Conservation (phyloP, 2,888 invertebrate species). For the Drepana falcataria region DNA sequence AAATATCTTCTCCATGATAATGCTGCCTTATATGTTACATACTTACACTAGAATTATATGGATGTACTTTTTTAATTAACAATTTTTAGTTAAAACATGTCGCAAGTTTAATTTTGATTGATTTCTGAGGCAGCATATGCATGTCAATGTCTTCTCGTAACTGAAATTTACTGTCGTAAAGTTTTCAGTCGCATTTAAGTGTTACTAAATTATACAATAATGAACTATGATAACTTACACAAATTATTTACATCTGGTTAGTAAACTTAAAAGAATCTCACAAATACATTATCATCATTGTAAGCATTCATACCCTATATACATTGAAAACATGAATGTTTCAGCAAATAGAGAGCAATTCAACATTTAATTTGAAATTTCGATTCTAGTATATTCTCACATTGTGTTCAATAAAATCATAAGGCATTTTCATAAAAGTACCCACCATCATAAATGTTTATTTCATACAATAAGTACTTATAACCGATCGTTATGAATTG, state of each 20-base stretch:
- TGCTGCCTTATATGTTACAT: constrained; percentile 13
- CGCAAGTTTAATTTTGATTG: constrained; percentile 13
- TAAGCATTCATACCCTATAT: constrained; percentile 60
- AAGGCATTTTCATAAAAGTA: neutral
- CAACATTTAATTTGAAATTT: constrained; percentile 9
- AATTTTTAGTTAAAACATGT: constrained; percentile 6
- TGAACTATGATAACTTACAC: constrained; percentile 60
- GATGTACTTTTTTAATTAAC: too few species aligned
- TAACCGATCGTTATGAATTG: too few species aligned
- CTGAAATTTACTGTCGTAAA: constrained; percentile 24
- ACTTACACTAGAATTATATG: too few species aligned
- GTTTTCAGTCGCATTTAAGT: constrained; percentile 57
- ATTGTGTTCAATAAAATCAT: constrained; percentile 1
- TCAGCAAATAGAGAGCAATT: constrained; percentile 11
- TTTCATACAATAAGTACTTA: too few species aligned
- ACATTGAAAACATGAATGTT: constrained; percentile 47
- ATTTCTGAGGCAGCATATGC: constrained; percentile 28
- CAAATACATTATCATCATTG: constrained; percentile 54
- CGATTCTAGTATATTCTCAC: constrained; percentile 1
- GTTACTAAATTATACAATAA: constrained; percentile 52
- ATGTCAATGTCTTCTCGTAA: neutral
- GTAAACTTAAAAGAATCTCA: constrained; percentile 48
- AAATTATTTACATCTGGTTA: constrained; percentile 70
- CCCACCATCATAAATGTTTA: too few species aligned
- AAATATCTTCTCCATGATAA: constrained; percentile 10